These are phyloP conservation scores for Gymnocypris eckloni DNA, from an alignment of 2,797 vertebrate genomes.

Conservation along the genomic window DNA sequence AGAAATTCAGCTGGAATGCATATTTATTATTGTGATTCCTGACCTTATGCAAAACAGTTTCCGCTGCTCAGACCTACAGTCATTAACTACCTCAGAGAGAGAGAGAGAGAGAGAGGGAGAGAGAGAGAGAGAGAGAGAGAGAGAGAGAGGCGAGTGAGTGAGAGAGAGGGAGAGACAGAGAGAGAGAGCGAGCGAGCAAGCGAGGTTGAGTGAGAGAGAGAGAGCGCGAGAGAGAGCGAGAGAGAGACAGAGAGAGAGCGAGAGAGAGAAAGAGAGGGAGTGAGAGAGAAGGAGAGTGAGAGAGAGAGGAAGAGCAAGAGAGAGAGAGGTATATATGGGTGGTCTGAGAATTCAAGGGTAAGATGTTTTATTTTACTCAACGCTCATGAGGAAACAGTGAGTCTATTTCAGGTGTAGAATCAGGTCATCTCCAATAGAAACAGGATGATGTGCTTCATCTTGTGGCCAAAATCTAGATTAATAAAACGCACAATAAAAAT, in stretches of 20 bases:
- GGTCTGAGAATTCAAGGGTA: conserved; percentile 40
- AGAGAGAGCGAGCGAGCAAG: background rate
- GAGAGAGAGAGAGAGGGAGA: background rate
- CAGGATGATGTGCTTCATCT: background rate
- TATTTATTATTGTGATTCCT: background rate
- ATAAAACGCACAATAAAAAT: too few species aligned
- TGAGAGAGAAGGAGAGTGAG: background rate
- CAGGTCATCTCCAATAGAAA: conserved; percentile 30
- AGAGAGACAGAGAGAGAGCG: background rate
- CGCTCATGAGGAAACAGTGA: conserved; percentile 12
- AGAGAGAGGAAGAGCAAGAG: background rate
- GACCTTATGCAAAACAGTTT: conserved; percentile 4
- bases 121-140: background rate
- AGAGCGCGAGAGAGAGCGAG: background rate
- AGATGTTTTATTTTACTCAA: conserved; percentile 23
- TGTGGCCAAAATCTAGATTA: conserved; percentile 4
- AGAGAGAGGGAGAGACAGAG: background rate
- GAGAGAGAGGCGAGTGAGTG: background rate
- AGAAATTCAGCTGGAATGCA: background rate
- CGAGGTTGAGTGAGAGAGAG: background rate
- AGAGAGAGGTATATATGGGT: background rate
- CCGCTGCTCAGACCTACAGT: background rate
- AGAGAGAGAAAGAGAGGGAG: background rate
- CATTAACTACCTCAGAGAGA: conserved; percentile 1
- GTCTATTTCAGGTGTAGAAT: conserved; percentile 36